Evolutionary conservation across 2,113 vertebrate species (phyloP).

Genomic region (human (Homo sapiens)): DNA sequence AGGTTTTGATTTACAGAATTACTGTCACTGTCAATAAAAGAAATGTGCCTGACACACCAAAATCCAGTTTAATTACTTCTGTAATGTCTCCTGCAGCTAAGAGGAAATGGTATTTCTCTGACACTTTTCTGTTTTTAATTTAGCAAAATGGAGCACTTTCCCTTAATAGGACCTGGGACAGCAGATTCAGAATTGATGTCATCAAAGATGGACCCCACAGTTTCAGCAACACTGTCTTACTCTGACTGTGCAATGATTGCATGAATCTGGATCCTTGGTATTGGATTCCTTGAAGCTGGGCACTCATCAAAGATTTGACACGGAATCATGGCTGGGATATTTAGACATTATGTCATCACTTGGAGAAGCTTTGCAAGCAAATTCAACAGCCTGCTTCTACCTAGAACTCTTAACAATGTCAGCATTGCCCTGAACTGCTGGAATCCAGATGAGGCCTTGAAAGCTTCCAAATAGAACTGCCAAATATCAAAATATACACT

Average conservation of each 20-base stretch:
- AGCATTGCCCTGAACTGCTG: not conserved
- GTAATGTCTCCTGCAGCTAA: conserved; percentile 70
- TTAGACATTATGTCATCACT: not conserved
- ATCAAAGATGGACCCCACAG: not conserved
- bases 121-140: conserved; percentile 79
- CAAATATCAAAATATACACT: conserved; percentile 42
- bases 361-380: not conserved
- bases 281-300: not conserved
- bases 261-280: not conserved
- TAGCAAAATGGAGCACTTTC: conserved; percentile 63
- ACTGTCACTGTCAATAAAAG: conserved; percentile 81
- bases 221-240: not conserved
- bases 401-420: not conserved
- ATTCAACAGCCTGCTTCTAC: not conserved
- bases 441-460: not conserved
- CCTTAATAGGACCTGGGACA: conserved; percentile 54
- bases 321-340: not conserved
- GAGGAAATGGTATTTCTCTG: conserved; percentile 71
- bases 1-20: conserved; percentile 82
- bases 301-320: not conserved
- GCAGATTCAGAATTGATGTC: conserved; percentile 46
- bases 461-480: not conserved
- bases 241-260: not conserved
- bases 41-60: conserved; percentile 74
- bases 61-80: conserved; percentile 82